Evolutionary conservation across 2,888 invertebrate species (phyloP), one percentile per base, ranked within the genome.

Genomic region (Drosophila suboccidentalis): DNA sequence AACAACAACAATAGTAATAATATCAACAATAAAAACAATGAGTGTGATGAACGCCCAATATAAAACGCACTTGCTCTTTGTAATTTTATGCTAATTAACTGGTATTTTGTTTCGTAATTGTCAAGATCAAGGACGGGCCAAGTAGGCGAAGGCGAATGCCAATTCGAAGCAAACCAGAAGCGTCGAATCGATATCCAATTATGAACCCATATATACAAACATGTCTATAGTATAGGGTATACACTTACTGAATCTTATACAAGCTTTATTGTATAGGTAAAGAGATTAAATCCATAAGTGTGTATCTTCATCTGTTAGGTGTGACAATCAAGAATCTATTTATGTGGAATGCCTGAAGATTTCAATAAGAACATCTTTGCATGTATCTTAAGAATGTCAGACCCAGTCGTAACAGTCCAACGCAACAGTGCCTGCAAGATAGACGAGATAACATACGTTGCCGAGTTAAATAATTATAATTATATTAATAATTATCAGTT

Each of bases 21-120:
- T 22, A 39, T 47, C 17, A 63, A 49, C 9, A 19, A 17, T 1
- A 13, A 34, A 22, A 55, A 47, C 11, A 51, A 32, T 11, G 44
- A 26, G n/a, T 46, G 36, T 49, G 46, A 66, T 55, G 51, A 46
- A 60, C 80, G 76, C 83, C 80, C 76, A 71, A 75, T 68, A 51
- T 57, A 47, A 61, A 50, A 60, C 66, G 70, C 74, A 63, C 71
- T 71, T 66, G 62, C 51, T 65, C 61, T 82, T 69, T 80, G 83
- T 82, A 72, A 75, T 74, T 65, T 75, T 87, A 89, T 89, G 84
- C 39, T 83, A 84, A 89, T 87, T 89, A 80, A 73, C 73, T 72
- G 46, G 55, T 63, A 66, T 79, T 85, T 78, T 67, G 71, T 72
- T 74, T 62, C 74, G 78, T 60, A 83, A 80, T 87, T 80, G 87